phyloP scores from a whole-genome alignment of 1,140 invertebrate genomes.

The Drosophila nikananu region DNA sequence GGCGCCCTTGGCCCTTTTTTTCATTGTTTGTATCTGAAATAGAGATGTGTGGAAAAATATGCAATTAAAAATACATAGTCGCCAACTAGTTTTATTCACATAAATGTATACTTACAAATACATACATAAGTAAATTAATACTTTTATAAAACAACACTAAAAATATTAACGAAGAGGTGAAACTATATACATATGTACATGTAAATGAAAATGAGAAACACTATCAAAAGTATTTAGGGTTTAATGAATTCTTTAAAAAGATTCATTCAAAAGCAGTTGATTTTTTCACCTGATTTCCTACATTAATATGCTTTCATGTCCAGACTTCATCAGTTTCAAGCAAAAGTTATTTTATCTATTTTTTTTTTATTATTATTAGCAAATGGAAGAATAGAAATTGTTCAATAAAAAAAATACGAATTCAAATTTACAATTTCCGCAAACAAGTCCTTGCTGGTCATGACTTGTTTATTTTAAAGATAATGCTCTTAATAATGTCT shows the following conservation, averaged over 20 bases:
- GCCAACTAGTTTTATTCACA: background rate
- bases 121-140: background rate
- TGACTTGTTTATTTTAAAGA: background rate
- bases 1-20: conserved; percentile 41
- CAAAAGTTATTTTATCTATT: background rate
- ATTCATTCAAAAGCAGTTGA: no score
- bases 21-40: conserved; percentile 42
- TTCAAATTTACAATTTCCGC: background rate
- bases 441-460: background rate
- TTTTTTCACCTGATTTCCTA: background rate
- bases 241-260: background rate
- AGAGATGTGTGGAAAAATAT: conserved; percentile 14
- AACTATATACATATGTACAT: no score
- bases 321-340: background rate
- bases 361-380: no score
- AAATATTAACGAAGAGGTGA: background rate
- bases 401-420: no score
- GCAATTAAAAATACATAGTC: conserved; percentile 18
- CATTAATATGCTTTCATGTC: background rate
- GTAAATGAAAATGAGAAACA: background rate
- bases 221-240: background rate
- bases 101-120: background rate
- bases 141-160: background rate
- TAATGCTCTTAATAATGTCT: no score
- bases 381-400: no score